Evolutionary conservation across 1,140 invertebrate species (phyloP).

Genomic region (Antheraea pernyi): DNA sequence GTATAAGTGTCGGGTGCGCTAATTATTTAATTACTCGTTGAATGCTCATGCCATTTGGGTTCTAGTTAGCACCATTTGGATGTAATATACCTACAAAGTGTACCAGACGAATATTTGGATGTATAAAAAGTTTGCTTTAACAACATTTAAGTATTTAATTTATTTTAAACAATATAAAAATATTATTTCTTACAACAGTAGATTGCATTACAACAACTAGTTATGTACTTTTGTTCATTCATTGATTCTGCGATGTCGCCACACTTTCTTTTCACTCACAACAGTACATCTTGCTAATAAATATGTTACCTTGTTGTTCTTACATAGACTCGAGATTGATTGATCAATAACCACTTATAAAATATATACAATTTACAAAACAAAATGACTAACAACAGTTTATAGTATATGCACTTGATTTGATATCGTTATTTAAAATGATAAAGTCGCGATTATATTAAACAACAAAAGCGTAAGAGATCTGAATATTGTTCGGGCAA

Average conservation of each 20-base stretch:
- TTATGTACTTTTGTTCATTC: constrained; percentile 32
- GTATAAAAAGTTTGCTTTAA: constrained; percentile 63
- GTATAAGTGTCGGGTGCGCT: neutral
- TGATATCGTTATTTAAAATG: constrained; percentile 47
- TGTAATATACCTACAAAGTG: constrained; percentile 43
- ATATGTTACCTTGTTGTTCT: constrained; percentile 56
- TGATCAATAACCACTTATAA: constrained; percentile 70
- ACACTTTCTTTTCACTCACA: constrained; percentile 45
- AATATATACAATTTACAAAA: constrained; percentile 71
- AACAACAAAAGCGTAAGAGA: constrained; percentile 60
- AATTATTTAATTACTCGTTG: constrained; percentile 7
- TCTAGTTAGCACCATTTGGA: constrained; percentile 67
- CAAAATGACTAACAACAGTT: constrained; percentile 60
- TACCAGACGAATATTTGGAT: constrained; percentile 52
- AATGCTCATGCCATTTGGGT: constrained; percentile 20
- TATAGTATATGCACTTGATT: constrained; percentile 47
- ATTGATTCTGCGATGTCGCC: neutral
- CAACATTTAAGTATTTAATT: constrained; percentile 69
- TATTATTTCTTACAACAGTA: constrained; percentile 67
- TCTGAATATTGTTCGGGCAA: neutral
- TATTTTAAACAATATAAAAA: constrained; percentile 78
- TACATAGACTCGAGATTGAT: constrained; percentile 55
- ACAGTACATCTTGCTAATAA: constrained; percentile 66
- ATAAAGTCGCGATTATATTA: constrained; percentile 34
- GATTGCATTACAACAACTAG: constrained; percentile 48